phyloP scores from a whole-genome alignment of 2,888 invertebrate genomes.

The Phymatocera aterrima region DNA sequence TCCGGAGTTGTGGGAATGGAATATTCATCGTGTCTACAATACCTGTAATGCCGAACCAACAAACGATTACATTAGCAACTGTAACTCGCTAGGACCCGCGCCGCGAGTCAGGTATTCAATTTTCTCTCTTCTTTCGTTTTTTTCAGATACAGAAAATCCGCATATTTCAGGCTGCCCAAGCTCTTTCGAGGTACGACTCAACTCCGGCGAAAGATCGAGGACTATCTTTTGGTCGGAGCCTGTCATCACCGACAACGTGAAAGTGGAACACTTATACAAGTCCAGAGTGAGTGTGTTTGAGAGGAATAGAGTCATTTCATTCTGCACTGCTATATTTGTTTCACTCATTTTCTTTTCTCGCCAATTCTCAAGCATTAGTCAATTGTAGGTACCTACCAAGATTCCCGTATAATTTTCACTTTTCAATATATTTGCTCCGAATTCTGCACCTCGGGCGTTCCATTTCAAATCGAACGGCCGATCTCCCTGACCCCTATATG shows the following conservation, averaged over 20 bases:
- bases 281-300: conserved; percentile 77
- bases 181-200: conserved; percentile 79
- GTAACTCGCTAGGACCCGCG: background rate
- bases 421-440: too few relatives aligned
- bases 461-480: too few relatives aligned
- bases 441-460: too few relatives aligned
- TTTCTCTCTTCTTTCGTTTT: background rate
- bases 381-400: too few relatives aligned
- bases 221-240: conserved; percentile 82
- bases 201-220: conserved; percentile 76
- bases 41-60: too few relatives aligned
- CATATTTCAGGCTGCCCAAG: conserved; percentile 79
- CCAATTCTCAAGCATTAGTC: background rate
- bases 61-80: background rate
- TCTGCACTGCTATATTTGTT: background rate
- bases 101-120: background rate
- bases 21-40: background rate
- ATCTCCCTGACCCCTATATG: too few relatives aligned
- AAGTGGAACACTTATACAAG: conserved; percentile 78
- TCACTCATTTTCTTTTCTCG: background rate
- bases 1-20: background rate
- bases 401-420: too few relatives aligned
- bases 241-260: conserved; percentile 78
- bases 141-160: conserved; percentile 77
- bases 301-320: background rate